Evolutionary conservation across 2,797 vertebrate genomes (phyloP).

Genomic region (Coreius guichenoti): DNA sequence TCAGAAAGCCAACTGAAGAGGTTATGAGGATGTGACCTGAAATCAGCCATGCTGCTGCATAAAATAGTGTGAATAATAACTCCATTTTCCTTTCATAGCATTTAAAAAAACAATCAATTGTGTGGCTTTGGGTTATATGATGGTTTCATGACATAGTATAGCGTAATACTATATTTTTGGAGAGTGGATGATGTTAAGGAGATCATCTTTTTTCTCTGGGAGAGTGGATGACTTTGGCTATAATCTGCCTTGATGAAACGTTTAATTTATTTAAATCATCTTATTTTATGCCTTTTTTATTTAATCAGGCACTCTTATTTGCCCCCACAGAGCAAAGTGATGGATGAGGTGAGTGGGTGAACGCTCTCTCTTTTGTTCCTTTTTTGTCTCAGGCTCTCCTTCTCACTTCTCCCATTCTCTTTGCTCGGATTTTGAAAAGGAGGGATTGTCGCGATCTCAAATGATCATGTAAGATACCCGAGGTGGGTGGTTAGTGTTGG

Average conservation of each 20-base stretch:
- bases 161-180: slow-evolving; percentile 11
- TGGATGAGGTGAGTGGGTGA: slow-evolving; percentile 61
- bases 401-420: slow-evolving; percentile 13
- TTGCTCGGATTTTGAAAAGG: slow-evolving; percentile 51
- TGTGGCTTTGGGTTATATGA: background rate
- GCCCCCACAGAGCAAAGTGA: slow-evolving; percentile 55
- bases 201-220: slow-evolving; percentile 17
- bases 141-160: background rate
- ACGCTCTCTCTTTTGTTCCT: slow-evolving; percentile 53
- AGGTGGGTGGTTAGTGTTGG: slow-evolving; percentile 13
- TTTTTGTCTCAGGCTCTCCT: slow-evolving; percentile 39
- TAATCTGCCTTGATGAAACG: slow-evolving; percentile 51
- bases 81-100: background rate
- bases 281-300: slow-evolving; percentile 62
- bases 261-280: slow-evolving; percentile 61
- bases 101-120: slow-evolving; percentile 4
- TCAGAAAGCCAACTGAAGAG: slow-evolving; percentile 15
- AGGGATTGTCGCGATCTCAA: slow-evolving; percentile 23
- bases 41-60: slow-evolving; percentile 18
- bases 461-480: slow-evolving; percentile 35
- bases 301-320: slow-evolving; percentile 60
- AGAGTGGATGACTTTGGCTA: slow-evolving; percentile 36
- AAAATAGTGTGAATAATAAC: slow-evolving; percentile 8
- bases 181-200: background rate
- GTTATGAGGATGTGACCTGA: slow-evolving; percentile 23